phyloP scores from a whole-genome alignment of 2,797 vertebrate genomes.

The Phaenicophaeus curvirostris region DNA sequence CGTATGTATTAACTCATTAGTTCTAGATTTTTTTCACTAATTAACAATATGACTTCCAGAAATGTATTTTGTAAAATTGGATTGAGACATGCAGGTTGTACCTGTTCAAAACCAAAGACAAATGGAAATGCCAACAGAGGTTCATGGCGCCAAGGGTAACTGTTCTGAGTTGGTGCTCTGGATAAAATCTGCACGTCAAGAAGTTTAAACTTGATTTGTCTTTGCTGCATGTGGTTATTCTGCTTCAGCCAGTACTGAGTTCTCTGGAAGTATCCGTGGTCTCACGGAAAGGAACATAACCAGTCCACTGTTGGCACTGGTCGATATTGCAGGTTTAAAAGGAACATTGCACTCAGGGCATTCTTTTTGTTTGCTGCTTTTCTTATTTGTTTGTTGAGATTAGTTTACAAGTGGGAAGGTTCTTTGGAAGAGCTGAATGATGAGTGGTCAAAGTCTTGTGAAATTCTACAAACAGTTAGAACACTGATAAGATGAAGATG shows the following conservation, averaged over 20 bases:
- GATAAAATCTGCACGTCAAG: not conserved
- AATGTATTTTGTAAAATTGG: not conserved
- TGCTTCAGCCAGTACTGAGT: not conserved
- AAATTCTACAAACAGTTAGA: not conserved
- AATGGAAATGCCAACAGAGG: not conserved
- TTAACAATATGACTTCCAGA: not conserved
- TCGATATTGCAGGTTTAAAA: not conserved
- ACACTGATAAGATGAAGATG: not conserved
- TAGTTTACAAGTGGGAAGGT: not conserved
- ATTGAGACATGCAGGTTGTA: not conserved
- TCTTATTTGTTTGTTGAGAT: not conserved
- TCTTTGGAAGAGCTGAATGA: not conserved
- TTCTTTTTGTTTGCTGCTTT: not conserved
- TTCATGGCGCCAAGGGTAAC: accelerated
- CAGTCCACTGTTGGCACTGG: not conserved
- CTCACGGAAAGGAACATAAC: not conserved
- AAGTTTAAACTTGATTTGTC: not conserved
- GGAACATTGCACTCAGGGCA: not conserved
- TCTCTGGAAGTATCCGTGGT: not conserved
- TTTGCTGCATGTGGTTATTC: not conserved
- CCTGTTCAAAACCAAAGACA: not conserved
- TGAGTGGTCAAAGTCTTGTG: not conserved
- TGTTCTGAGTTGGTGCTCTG: not conserved
- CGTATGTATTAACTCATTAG: not conserved
- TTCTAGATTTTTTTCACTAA: not conserved